Base-by-base conservation (phyloP, 2,113 vertebrate species). In the Progne subis region DNA sequence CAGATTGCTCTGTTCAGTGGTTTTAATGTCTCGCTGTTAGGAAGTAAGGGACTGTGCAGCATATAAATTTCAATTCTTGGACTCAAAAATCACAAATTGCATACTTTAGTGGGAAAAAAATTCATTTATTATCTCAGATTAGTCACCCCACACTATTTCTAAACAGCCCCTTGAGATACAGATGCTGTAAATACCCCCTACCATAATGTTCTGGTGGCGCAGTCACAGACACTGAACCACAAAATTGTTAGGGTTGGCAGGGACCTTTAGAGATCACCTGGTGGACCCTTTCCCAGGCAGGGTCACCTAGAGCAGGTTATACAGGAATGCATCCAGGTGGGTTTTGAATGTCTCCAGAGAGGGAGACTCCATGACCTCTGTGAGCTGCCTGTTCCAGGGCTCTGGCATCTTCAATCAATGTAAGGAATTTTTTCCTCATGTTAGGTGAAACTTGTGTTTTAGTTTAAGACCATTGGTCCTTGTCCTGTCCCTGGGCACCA, bases 341-440 rank as follows among this genome's bases (percentile, higher is more conserved):
- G 19, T 25, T 60, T 81, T 11, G 8, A 39, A 46, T 24, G 15
- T 29, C 32, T 77, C 44, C 68, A 81, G 28, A 53, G 53, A 82
- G 18, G 7, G 18, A 59, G 3, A 20, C 4, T 46, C 46, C 24
- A 10, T 14, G 19, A 39, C 3, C 8, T 59, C 13, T 20, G 11
- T n/a, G 60, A 23, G 28, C 28, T 21, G 2, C 41, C 26, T 34
- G 5, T 34, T 7, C 24, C 46, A 76, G 11, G 8, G 29, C 20
- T 61, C 47, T 61, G 29, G 8, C 29, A 47, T 7, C 29, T 17
- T 76, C 17, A 47, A 0, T 8, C 1, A 0, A 59, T 8, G 24
- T 4, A 41, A 55, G 37, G 12, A 67, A 24, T 5, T 25, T 34
- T n/a, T 75, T 76, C 47, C 11, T 60, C 16, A 14, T 47, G 16